phyloP scores from a whole-genome alignment of 2,888 invertebrate genomes.

The Rhyacophila evoluta region DNA sequence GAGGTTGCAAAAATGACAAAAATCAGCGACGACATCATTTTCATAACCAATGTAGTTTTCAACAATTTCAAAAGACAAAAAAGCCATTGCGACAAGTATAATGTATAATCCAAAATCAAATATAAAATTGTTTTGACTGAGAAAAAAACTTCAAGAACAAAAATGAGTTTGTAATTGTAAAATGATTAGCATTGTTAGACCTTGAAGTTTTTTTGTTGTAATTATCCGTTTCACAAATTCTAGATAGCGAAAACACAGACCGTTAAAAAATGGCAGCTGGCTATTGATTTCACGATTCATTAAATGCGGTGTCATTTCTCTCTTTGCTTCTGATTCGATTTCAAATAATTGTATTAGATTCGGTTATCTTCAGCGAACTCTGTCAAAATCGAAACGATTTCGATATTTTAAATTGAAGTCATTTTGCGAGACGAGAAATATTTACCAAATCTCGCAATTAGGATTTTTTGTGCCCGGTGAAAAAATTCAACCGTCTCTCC shows the following conservation, averaged over 20 bases:
- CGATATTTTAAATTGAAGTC: background rate
- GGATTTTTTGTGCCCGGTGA: no score
- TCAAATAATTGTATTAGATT: background rate
- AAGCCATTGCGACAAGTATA: no score
- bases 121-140: no score
- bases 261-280: background rate
- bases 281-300: slow-evolving; percentile 10
- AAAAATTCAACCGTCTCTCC: no score
- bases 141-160: no score
- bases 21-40: no score
- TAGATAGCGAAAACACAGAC: background rate
- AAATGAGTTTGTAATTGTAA: no score
- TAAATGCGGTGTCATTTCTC: background rate
- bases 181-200: no score
- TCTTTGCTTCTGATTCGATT: background rate
- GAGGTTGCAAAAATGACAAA: no score
- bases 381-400: background rate
- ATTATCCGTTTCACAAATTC: background rate
- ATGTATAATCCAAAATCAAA: no score
- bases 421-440: background rate
- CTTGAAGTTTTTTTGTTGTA: background rate
- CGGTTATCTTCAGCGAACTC: background rate
- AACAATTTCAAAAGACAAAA: no score
- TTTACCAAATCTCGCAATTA: background rate
- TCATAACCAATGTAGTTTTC: no score